A percentile compares a stretch with the other conserved stretches of the same genome.
phyloP scores from a whole-genome alignment of 2,888 invertebrate genomes.

The Apamea anceps region DNA sequence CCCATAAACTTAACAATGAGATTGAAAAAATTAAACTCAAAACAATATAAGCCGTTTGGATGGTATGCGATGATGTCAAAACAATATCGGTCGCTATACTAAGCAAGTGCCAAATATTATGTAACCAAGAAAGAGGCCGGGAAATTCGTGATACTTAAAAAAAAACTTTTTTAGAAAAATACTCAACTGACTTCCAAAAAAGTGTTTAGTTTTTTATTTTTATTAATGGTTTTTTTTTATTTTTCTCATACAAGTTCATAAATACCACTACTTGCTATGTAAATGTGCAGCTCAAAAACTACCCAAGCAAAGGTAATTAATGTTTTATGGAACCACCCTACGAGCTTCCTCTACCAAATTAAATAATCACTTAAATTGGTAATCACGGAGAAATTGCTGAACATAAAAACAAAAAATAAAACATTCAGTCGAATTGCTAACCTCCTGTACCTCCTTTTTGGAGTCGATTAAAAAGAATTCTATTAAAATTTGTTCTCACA shows the following conservation, averaged over 20 bases:
- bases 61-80: not conserved
- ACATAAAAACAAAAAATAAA: not conserved
- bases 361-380: not conserved
- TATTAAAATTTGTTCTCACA: not conserved
- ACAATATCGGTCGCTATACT: too few relatives aligned
- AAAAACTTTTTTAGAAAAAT: too few relatives aligned
- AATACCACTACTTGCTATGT: too few relatives aligned
- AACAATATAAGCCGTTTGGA: not conserved
- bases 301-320: too few relatives aligned
- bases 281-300: too few relatives aligned
- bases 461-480: not conserved
- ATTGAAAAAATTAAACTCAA: not conserved
- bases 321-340: not conserved
- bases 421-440: not conserved
- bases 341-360: not conserved
- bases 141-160: not conserved
- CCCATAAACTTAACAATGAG: not conserved
- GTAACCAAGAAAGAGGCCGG: not conserved
- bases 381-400: not conserved
- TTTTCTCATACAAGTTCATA: too few relatives aligned
- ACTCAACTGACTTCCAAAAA: too few relatives aligned
- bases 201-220: too few relatives aligned
- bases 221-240: too few relatives aligned
- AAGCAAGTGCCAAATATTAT: not conserved
- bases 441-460: not conserved